Evolutionary conservation across 2,888 invertebrate genomes (phyloP), one percentile per base, ranked within the genome.

Genomic region (Napeogenes inachia): DNA sequence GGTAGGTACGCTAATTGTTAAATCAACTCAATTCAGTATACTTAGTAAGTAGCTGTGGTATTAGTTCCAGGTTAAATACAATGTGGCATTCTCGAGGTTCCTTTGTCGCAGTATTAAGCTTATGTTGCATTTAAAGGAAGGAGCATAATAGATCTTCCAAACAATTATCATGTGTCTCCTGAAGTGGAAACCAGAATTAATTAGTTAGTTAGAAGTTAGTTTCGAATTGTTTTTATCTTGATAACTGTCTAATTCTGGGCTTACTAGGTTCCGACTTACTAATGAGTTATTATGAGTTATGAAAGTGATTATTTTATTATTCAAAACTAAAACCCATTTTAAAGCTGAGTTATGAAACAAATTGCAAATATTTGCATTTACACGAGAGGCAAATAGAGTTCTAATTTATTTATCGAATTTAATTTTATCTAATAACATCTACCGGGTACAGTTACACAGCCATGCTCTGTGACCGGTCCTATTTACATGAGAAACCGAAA

Each of bases 401-500:
- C 50, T 50, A 50, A 50, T 50, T 50, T 50, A 50, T 50, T 50
- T 50, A 50, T 50, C 50, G 30, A 30, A 50, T 50, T 30, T 12
- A 50, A 30, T 50, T 30, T 50, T 50, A 50, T 50, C 50, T 50
- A 50, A 30, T 8, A 30, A 50, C 50, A 50, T 50, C 50, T 50
- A 50, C 30, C 50, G 50, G 50, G 50, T 50, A 30, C 50, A 50
- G 50, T 21, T 50, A 50, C 50, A 30, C 50, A 53, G 64, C 59
- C 45, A 58, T 42, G 54, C 59, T 54, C 53, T 46, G 60, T 47
- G 45, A 30, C 59, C 60, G 62, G 65, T 62, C 65, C 66, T 65
- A 73, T 74, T 75, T 72, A 70, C 75, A 75, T 72, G 73, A 71
- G 71, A 75, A 71, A 71, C 73, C 66, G 56, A 70, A 70, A 69